Evolutionary conservation across 2,888 invertebrate genomes (phyloP), one percentile per base, ranked within the genome.

Genomic region (Macropis europaea): DNA sequence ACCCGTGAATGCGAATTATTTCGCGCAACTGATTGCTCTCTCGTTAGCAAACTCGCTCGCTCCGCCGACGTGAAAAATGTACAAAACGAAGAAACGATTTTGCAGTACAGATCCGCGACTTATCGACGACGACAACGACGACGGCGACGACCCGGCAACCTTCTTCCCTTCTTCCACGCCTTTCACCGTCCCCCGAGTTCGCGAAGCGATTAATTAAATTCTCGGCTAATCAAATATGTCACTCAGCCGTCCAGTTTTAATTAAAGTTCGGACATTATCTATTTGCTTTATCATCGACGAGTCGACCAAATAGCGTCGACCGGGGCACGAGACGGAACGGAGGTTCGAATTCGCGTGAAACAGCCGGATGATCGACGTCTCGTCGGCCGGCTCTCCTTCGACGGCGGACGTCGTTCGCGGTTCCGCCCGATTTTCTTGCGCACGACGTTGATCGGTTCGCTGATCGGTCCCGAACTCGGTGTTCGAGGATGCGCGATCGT

Each of bases 231-330:
- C 89, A 89, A 90, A 89, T 89, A 87, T 86, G 90, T 90, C 90
- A 88, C 86, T 90, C 90, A 89, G 86, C 87, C 87, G 88, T 89
- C 89, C 85, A 87, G 87, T 90, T 90, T 89, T 89, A 90, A 89
- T 89, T 89, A 90, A 90, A 89, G 85, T 90, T 90, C 84, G 86
- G 87, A 89, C 88, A 89, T 89, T 90, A 90, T 90, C 90, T 89
- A 89, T 89, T 90, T 90, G 89, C 89, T 89, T 89, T 88, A 89
- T 89, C 89, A 89, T 89, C 87, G 85, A 80, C 77, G 85, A 86
- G 83, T 86, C 82, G 88, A 87, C 86, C n/a, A n/a, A n/a, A n/a
- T 87, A 84, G 80, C 82, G 71, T 76, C 64, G 60, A 66, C 77
- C 76, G 82, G 62, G 71, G 69, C 76, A 77, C 76, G 76, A 67